Evolutionary conservation across 1,140 invertebrate species (phyloP).

Genomic region (Uloborus diversus): DNA sequence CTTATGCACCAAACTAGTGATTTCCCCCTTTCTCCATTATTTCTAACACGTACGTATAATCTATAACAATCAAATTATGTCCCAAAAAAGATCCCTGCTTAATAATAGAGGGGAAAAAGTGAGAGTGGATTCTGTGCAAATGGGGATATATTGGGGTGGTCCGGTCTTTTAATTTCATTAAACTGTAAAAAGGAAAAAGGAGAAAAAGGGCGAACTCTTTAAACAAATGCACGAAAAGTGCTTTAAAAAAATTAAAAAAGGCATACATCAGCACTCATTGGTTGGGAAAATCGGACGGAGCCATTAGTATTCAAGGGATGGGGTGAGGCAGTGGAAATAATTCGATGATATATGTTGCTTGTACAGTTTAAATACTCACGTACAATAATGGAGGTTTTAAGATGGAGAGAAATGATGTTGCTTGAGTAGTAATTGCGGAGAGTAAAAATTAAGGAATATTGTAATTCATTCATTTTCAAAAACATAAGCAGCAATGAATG

Average conservation of each 20-base stretch:
- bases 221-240: not conserved
- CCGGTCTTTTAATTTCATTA: slow-evolving; percentile 54
- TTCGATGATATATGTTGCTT: too few species aligned
- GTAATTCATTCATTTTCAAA: too few species aligned
- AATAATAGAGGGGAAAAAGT: not conserved
- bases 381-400: too few species aligned
- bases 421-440: too few species aligned
- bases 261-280: too few species aligned
- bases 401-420: too few species aligned
- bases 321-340: too few species aligned
- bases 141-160: not conserved
- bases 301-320: too few species aligned
- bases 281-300: too few species aligned
- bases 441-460: too few species aligned
- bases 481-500: too few species aligned
- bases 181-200: not conserved
- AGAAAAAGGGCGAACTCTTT: not conserved
- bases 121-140: not conserved
- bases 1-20: not conserved
- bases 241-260: not conserved
- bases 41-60: slow-evolving; percentile 18
- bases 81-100: not conserved
- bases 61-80: slow-evolving; percentile 26
- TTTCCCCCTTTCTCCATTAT: slow-evolving; percentile 10
- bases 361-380: too few species aligned